Conservation (phyloP, 2,797 vertebrate genomes). For the Acanthopagrus latus region DNA sequence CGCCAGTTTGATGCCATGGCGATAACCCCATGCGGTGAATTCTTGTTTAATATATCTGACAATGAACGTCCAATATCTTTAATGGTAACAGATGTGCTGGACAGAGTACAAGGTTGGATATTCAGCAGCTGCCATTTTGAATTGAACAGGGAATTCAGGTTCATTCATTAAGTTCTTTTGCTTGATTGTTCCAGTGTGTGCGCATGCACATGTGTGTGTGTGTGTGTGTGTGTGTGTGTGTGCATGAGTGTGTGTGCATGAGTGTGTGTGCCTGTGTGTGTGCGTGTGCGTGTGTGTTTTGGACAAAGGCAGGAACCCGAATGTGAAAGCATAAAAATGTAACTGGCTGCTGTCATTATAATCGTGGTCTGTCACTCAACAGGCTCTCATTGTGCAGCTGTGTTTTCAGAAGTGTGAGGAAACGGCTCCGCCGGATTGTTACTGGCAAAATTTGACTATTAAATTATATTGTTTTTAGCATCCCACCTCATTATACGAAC, state of each 20-base stretch:
- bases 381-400: constrained; percentile 15
- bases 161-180: not conserved
- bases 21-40: constrained; percentile 55
- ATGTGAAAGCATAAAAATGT: constrained; percentile 9
- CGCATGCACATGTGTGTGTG: no score
- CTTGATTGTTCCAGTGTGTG: not conserved
- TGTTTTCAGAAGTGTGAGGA: constrained; percentile 30
- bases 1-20: constrained; percentile 46
- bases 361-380: constrained; percentile 17
- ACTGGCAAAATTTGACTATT: constrained; percentile 18
- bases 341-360: constrained; percentile 6
- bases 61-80: constrained; percentile 40
- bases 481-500: not conserved
- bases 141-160: constrained; percentile 1
- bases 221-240: constrained; percentile 4
- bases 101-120: constrained; percentile 15
- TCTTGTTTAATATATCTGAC: constrained; percentile 46
- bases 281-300: constrained; percentile 37
- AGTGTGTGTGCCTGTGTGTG: constrained; percentile 13
- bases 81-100: constrained; percentile 72
- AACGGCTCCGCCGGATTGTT: constrained; percentile 25
- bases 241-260: constrained; percentile 34
- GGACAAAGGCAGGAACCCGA: constrained; percentile 17
- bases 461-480: constrained; percentile 1
- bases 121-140: constrained; percentile 7